Conservation (phyloP, 1,140 invertebrate genomes). For the Halyomorpha halys region DNA sequence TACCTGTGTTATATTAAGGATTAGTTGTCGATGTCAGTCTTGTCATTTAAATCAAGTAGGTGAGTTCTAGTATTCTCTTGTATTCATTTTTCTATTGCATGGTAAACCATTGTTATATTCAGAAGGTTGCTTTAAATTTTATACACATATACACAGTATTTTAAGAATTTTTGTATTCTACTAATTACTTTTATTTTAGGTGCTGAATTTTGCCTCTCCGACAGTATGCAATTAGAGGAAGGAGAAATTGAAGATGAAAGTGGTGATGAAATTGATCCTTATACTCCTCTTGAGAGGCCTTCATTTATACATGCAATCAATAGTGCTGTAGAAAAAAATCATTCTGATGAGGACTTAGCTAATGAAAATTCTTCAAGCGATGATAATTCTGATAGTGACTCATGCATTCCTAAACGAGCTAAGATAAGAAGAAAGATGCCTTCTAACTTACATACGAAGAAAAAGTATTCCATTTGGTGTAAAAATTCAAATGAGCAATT, state of each 20-base stretch:
- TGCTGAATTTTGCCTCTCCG: neutral
- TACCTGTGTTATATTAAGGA: no score
- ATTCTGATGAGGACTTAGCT: slow-evolving; percentile 6
- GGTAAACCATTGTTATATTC: neutral
- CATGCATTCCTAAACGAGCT: neutral
- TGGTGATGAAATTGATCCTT: slow-evolving; percentile 18
- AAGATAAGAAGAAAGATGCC: slow-evolving; percentile 14
- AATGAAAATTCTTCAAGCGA: neutral
- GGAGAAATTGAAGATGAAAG: slow-evolving; percentile 21
- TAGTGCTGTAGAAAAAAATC: neutral
- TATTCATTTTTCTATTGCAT: no score
- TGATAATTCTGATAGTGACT: slow-evolving; percentile 6
- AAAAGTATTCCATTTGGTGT: slow-evolving; percentile 20
- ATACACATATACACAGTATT: no score
- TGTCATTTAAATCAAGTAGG: no score
- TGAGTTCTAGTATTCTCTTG: no score
- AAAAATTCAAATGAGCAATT: slow-evolving; percentile 20
- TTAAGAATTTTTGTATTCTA: neutral
- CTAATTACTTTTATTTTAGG: neutral
- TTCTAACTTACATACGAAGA: neutral
- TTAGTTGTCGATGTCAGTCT: no score
- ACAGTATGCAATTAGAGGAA: slow-evolving; percentile 15
- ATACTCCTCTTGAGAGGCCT: slow-evolving; percentile 20
- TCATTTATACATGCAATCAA: neutral
- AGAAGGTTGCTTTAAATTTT: no score